Evolutionary conservation across 1,140 invertebrate species (phyloP).

Genomic region (Copidosoma floridanum): DNA sequence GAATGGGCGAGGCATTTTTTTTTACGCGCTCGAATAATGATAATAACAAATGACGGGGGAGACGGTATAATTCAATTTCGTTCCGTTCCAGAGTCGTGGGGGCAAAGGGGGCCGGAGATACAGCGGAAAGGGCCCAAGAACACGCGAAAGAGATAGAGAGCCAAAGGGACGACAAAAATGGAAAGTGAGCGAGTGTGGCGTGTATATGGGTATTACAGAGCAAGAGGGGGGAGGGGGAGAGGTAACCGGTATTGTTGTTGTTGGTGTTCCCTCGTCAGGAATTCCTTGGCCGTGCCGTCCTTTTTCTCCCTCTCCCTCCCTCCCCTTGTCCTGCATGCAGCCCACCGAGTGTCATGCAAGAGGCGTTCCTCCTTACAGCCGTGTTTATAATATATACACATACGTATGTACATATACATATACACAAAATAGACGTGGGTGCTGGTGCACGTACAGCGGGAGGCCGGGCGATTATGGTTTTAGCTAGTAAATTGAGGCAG

Average conservation of each 20-base stretch:
- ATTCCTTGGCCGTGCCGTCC: slow-evolving; percentile 24
- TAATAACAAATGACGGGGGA: too few relatives aligned
- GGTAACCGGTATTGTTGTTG: slow-evolving; percentile 40
- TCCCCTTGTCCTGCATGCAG: too few relatives aligned
- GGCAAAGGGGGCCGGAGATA: too few relatives aligned
- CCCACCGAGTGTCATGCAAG: neutral
- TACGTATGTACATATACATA: neutral
- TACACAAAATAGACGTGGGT: too few relatives aligned
- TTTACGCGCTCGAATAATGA: too few relatives aligned
- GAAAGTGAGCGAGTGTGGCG: slow-evolving; percentile 14
- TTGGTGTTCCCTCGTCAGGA: slow-evolving; percentile 34
- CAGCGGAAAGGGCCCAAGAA: neutral
- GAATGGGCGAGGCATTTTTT: too few relatives aligned
- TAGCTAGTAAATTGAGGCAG: slow-evolving; percentile 15
- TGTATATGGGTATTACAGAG: neutral
- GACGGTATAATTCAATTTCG: too few relatives aligned
- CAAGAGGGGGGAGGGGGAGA: slow-evolving; percentile 25
- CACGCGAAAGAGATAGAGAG: neutral
- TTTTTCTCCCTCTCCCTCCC: neutral
- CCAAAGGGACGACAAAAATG: neutral
- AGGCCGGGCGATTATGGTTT: slow-evolving; percentile 16
- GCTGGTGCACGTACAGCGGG: too few relatives aligned
- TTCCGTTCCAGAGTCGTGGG: too few relatives aligned
- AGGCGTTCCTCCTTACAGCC: neutral
- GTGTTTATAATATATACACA: neutral